These are phyloP conservation scores for Calephelis nemesis DNA, from an alignment of 1,140 invertebrate species.

Conservation along the genomic window DNA sequence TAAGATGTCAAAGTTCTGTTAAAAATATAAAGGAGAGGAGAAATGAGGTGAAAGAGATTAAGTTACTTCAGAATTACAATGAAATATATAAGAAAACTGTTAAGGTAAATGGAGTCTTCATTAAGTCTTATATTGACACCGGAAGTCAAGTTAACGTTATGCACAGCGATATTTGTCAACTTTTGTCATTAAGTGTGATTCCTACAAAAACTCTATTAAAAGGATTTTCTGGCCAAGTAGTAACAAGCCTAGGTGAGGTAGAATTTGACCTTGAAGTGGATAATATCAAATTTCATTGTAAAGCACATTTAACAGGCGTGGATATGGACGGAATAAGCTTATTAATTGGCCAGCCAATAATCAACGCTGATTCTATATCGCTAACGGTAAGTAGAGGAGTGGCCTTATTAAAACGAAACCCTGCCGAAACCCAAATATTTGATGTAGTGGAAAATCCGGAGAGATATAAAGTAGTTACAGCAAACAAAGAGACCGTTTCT, in stretches of 20 bases:
- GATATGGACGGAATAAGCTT: neutral
- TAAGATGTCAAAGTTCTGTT: slow-evolving; percentile 1
- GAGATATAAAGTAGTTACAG: neutral
- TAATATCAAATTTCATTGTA: neutral
- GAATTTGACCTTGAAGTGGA: slow-evolving; percentile 25
- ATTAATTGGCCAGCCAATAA: slow-evolving; percentile 3
- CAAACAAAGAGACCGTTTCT: neutral
- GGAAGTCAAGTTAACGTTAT: neutral
- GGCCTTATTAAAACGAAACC: neutral
- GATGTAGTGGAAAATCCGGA: neutral
- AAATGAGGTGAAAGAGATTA: slow-evolving; percentile 17
- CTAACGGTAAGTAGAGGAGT: neutral
- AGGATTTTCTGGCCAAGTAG: slow-evolving; percentile 20
- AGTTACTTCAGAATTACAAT: slow-evolving; percentile 12
- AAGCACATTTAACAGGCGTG: neutral
- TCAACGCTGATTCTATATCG: neutral
- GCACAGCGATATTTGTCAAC: neutral
- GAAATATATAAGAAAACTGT: slow-evolving; percentile 22
- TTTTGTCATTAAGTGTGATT: slow-evolving; percentile 13
- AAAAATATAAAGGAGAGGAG: too few species aligned
- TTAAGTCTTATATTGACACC: slow-evolving; percentile 26
- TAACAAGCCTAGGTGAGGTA: slow-evolving; percentile 20
- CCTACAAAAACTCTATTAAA: slow-evolving; percentile 19
- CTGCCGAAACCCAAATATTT: neutral
- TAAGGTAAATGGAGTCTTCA: slow-evolving; percentile 16